Base-by-base conservation (phyloP, 2,797 vertebrate genomes). In the Pseudocheirus occidentalis region DNA sequence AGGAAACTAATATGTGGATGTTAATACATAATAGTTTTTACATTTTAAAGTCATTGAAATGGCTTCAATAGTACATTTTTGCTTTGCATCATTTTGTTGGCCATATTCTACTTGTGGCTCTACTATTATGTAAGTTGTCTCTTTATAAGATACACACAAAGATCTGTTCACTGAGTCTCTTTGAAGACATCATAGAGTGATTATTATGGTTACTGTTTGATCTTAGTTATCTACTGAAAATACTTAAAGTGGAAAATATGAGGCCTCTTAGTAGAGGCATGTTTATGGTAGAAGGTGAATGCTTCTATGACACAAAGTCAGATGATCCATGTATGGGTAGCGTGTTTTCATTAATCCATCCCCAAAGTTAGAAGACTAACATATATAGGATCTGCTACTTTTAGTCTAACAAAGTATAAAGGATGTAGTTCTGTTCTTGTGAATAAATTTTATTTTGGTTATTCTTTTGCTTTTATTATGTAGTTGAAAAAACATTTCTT, bases 161-260 rank as follows among this genome's bases (percentile, higher is more conserved):
- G 55, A 24, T 95, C 59, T 53, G 28, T 91, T 90, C 73, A 93
- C 55, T 91, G 95, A 97, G 52, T 59, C 93, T 97, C 98, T 99
- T 99, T 98, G 99, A 99, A 99, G 97, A 96, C 93, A 95, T 95
- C 97, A 98, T 98, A 97, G 98, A 98, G 97, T 98, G 98, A 98
- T 98, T 98, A 98, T 98, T 98, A 98, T 98, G 97, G 96, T 98
- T 55, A 92, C 59, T 97, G 34, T 99, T 99, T 99, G 98, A 99
- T 99, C 53, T 96, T 97, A 92, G 52, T 96, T 99, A 98, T 98
- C 97, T 98, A 97, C 97, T 97, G 97, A 94, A 96, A 92, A 73
- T 97, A 55, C 93, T 98, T 96, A 92, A 92, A 96, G 91, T 91
- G 52, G 95, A 94, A 90, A 97, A 95, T 97, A 97, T 96, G 66